Evolutionary conservation across 1,140 invertebrate species (phyloP), one percentile per base, ranked within the genome.

Genomic region (Stegodyphus dumicola): DNA sequence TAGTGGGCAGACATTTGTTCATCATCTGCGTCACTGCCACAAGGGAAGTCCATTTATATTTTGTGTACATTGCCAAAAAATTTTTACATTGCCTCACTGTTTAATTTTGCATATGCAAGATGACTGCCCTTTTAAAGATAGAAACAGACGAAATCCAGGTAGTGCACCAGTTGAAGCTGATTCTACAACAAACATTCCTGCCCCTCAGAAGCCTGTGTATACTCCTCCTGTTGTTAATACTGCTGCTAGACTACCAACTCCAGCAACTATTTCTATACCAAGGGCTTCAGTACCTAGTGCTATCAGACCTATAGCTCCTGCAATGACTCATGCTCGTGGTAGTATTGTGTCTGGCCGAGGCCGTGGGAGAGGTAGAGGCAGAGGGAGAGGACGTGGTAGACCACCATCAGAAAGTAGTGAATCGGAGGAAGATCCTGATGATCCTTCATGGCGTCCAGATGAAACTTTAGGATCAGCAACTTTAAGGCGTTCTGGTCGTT

Each of bases 1-100:
- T 10, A 78, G 53, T 53, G 84, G 84, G 7, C 84, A 86, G 54
- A 86, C 84, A 7, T 86, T 86, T 78, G 84, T 86, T 2, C 84
- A 86, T 73, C 84, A 86, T 66, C 17, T 86, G n/a, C 33, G 84
- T 7, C 84, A 86, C 49, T 86, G 84, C 56, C 84, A 86, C 49
- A 86, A 86, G 18, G 84, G 84, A 10, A 77, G 75, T 53, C 84
- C 84, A 13, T 86, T 86, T 49, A 86, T 86, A 9, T 86, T 86
- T 73, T 86, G 84, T 66, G 69, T 86, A 5, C 75, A 86, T n/a
- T 86, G 84, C 54, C 84, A 86, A 17, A 86, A 86, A 33, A 86
- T 86, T 18, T 86, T 86, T 54, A 86, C 84, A 9, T 49, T 86
- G 15, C 84, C 84, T 7, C 84, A 86, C 48, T 86, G 84, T 74